Percentiles rank a stretch among this genome's conserved stretches.
phyloP scores from a whole-genome alignment of 2,113 vertebrate species.

The Notarius lentiginosus region DNA sequence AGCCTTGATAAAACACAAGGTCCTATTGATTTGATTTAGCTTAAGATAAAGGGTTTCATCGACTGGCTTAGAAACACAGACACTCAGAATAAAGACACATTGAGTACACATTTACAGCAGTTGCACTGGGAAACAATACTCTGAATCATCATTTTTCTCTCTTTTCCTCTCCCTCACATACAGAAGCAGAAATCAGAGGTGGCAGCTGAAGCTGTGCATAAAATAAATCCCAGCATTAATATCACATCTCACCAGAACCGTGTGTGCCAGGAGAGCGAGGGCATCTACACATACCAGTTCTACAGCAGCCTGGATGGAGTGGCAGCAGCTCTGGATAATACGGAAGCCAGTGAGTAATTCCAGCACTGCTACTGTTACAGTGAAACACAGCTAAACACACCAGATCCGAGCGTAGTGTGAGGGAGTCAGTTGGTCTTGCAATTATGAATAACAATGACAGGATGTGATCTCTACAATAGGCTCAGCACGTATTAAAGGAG shows the following conservation, averaged over 20 bases:
- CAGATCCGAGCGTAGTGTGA: background rate
- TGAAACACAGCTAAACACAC: background rate
- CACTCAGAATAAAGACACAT: background rate
- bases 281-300: slow-evolving; percentile 73
- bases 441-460: background rate
- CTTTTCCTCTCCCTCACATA: background rate
- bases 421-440: background rate
- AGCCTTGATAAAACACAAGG: background rate
- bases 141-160: background rate
- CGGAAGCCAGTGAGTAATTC: slow-evolving; percentile 79
- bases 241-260: slow-evolving; percentile 74
- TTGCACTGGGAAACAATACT: background rate
- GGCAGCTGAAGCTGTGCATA: slow-evolving; percentile 69
- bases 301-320: slow-evolving; percentile 77
- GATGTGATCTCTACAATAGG: background rate
- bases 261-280: slow-evolving; percentile 75
- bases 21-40: background rate
- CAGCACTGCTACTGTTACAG: background rate
- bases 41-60: background rate
- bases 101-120: background rate
- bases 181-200: slow-evolving; percentile 81
- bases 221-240: slow-evolving; percentile 77
- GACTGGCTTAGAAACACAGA: background rate
- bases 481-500: too few relatives aligned
- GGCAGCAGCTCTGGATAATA: slow-evolving; percentile 81